phyloP scores from a whole-genome alignment of 2,888 invertebrate genomes.

The Perithous albicinctus region DNA sequence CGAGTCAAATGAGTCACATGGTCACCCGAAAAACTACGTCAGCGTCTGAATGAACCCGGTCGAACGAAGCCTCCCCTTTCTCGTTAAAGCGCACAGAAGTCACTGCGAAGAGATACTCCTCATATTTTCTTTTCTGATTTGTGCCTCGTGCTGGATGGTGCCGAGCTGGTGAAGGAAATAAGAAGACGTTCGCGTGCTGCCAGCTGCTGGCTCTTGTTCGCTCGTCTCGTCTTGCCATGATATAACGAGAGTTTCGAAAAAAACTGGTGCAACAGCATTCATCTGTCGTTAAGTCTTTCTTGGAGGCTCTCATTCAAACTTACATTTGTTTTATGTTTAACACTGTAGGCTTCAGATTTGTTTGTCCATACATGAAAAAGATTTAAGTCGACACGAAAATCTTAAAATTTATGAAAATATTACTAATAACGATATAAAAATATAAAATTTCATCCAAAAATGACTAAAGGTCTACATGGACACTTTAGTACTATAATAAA shows the following conservation, averaged over 20 bases:
- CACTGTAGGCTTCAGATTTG: neutral
- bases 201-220: conserved; percentile 56
- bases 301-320: conserved; percentile 4
- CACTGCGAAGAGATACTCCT: conserved; percentile 43
- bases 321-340: neutral
- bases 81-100: conserved; percentile 77
- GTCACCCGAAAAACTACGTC: conserved; percentile 73
- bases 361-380: neutral
- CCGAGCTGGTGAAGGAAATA: conserved; percentile 34
- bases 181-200: conserved; percentile 48
- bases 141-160: conserved; percentile 59
- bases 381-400: neutral
- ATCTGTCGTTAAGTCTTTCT: conserved; percentile 19
- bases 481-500: neutral
- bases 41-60: conserved; percentile 61
- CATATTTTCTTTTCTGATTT: conserved; percentile 56
- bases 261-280: conserved; percentile 54
- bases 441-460: neutral
- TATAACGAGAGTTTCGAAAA: conserved; percentile 50
- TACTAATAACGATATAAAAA: neutral
- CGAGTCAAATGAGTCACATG: conserved; percentile 73
- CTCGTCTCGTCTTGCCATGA: conserved; percentile 53
- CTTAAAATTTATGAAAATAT: neutral
- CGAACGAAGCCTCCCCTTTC: conserved; percentile 74
- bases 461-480: neutral